These are phyloP conservation scores for Omphaloscelis lunosa DNA, from an alignment of 2,888 invertebrate species.

Conservation along the genomic window DNA sequence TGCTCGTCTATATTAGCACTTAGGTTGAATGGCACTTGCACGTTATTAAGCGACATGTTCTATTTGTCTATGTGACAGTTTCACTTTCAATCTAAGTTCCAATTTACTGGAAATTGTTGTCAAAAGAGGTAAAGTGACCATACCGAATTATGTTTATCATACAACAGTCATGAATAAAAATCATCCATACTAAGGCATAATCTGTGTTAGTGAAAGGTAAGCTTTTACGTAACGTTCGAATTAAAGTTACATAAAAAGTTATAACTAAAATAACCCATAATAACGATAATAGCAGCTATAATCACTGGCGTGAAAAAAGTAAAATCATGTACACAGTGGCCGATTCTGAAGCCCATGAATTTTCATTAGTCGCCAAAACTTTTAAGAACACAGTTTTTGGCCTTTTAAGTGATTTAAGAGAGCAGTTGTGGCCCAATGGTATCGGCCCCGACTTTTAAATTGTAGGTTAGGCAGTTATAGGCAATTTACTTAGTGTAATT, in stretches of 20 bases:
- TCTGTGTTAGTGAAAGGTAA: slow-evolving; percentile 19
- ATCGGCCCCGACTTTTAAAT: no score
- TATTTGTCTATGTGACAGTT: neutral
- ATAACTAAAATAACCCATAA: neutral
- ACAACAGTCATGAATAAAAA: neutral
- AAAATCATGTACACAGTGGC: neutral
- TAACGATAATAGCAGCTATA: neutral
- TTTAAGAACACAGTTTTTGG: neutral
- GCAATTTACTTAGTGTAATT: neutral
- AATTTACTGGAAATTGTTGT: neutral
- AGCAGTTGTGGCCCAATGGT: no score
- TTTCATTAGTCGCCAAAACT: neutral
- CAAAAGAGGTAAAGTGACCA: neutral
- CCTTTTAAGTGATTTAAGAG: neutral
- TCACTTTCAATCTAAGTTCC: neutral
- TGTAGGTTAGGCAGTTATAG: no score
- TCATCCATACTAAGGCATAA: neutral
- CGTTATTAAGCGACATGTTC: neutral
- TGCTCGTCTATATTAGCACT: no score
- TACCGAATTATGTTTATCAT: neutral
- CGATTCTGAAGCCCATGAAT: neutral
- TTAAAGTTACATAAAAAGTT: neutral
- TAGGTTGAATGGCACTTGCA: neutral
- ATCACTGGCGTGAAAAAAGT: neutral
- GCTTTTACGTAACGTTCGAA: slow-evolving; percentile 2